Base-by-base conservation (phyloP, 2,113 vertebrate genomes). In the Megalops atlanticus region DNA sequence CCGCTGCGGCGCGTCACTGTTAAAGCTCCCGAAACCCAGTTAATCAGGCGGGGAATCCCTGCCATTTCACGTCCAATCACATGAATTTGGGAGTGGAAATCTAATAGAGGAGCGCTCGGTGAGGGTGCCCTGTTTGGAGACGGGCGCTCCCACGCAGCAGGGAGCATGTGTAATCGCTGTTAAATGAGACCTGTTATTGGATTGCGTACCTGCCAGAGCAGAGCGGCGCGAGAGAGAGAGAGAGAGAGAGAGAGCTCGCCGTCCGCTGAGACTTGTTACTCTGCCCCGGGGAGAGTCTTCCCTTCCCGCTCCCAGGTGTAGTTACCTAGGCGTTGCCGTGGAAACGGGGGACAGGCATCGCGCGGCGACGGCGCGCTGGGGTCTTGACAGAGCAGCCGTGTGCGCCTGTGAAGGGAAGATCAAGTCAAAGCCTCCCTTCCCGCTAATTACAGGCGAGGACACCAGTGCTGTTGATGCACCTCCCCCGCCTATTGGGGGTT, bases 151-250 rank as follows among this genome's bases (percentile, higher is more conserved):
- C 24, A 38, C 69, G 38, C 21, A 14, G 21, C 27, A 18, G 64
- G 64, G 40, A 47, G 77, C n/a, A 10, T 33, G 58, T 43, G 77
- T 79, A 45, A 79, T 70, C 58, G 41, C 64, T 79, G 58, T 45
- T 79, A 79, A 54, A 71, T 39, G 33, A 80, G 43, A 38, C 14
- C 79, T 73, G 35, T 74, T 80, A 73, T 74, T 52, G 78, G 78
- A 80, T 36, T 38, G 43, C 38, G 45, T 54, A 74, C 24, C 70
- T 40, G 70, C 70, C n/a, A 24, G 33, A 15, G 77, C 11, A 31
- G 41, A 10, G 21, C 31, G 33, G 68, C 38, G 41, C 11, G 40
- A 31, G 7, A 18, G 31, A 36, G 24, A 41, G 27, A 31, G 7
- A 18, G 40, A 31, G 7, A 18, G 40, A 31, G 7, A 18, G 31